These are phyloP conservation scores for Drosophila ambigua DNA, from an alignment of 1,140 invertebrate genomes.

Conservation along the genomic window DNA sequence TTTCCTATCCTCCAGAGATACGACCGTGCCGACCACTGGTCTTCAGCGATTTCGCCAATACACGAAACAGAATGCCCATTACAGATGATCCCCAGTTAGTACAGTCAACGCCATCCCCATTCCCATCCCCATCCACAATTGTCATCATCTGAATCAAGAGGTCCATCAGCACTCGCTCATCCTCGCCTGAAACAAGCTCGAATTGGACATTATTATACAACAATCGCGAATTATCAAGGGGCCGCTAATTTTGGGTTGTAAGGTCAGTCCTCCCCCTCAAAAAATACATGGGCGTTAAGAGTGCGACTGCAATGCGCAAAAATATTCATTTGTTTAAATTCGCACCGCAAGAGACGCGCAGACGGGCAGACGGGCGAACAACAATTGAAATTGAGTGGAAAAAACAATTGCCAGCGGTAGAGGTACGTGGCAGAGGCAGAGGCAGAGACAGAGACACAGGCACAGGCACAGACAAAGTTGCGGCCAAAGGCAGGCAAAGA, in stretches of 20 bases:
- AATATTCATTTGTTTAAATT: slow-evolving; percentile 65
- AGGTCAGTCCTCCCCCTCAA: slow-evolving; percentile 29
- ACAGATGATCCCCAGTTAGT: slow-evolving; percentile 28
- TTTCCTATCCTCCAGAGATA: too few species aligned
- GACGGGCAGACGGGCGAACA: slow-evolving; percentile 1
- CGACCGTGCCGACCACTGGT: too few species aligned
- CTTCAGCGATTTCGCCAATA: neutral
- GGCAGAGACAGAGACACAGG: neutral
- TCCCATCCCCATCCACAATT: neutral
- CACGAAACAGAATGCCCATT: slow-evolving; percentile 1
- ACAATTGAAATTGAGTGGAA: slow-evolving; percentile 79
- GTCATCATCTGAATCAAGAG: slow-evolving; percentile 33
- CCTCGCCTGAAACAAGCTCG: slow-evolving; percentile 27
- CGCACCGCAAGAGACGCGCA: neutral
- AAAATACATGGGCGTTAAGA: slow-evolving; percentile 44
- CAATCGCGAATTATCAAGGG: slow-evolving; percentile 37
- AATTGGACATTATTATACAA: slow-evolving; percentile 59
- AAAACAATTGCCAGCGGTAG: slow-evolving; percentile 52
- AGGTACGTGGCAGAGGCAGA: too few species aligned
- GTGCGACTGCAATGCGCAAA: slow-evolving; percentile 70
- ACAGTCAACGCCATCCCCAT: slow-evolving; percentile 6
- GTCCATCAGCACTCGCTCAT: slow-evolving; percentile 5
- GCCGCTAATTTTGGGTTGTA: slow-evolving; percentile 19
- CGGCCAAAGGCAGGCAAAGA: neutral
- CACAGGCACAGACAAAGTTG: too few species aligned